phyloP scores from a whole-genome alignment of 2,113 vertebrate species.

The Sminthopsis crassicaudata region DNA sequence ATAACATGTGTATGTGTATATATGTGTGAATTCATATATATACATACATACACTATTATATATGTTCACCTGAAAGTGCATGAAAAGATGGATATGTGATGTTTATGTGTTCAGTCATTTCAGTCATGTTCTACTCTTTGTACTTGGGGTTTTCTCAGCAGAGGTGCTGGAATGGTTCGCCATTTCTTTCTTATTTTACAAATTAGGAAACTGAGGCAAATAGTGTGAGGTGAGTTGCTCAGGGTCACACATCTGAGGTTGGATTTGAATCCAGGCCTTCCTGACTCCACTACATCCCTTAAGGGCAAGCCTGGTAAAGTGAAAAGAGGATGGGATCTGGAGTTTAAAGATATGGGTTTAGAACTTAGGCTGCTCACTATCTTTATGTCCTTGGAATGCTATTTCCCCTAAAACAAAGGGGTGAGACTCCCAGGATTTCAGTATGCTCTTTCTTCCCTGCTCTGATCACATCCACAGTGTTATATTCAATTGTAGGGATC shows the following conservation, averaged over 20 bases:
- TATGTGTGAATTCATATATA: no score
- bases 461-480: not conserved
- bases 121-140: not conserved
- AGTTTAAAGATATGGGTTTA: not conserved
- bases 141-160: not conserved
- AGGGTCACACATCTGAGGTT: not conserved
- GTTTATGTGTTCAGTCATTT: not conserved
- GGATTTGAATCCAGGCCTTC: not conserved
- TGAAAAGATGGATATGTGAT: not conserved
- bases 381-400: not conserved
- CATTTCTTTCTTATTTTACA: not conserved
- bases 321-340: not conserved
- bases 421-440: not conserved
- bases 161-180: not conserved
- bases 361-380: not conserved
- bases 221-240: not conserved
- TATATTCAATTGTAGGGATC: not conserved
- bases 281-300: not conserved
- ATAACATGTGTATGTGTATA: no score
- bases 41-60: no score
- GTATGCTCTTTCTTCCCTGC: not conserved
- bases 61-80: not conserved
- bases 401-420: not conserved
- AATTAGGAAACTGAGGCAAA: not conserved
- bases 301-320: not conserved